phyloP scores from a whole-genome alignment of 1,140 invertebrate species.

The Pomacea maculata region DNA sequence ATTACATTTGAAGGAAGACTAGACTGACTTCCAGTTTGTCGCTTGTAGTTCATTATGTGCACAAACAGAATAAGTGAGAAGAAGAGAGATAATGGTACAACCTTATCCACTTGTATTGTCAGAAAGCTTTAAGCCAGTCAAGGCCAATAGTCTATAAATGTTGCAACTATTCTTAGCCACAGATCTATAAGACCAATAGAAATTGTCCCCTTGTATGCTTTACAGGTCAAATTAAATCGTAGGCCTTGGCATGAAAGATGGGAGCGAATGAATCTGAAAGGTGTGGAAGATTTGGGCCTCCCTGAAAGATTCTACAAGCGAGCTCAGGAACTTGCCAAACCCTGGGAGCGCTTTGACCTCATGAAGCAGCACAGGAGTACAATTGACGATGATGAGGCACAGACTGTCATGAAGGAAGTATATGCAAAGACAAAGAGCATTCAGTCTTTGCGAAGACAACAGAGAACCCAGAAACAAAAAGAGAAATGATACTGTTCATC shows the following conservation, averaged over 20 bases:
- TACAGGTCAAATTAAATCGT: constrained; percentile 81
- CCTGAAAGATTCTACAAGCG: constrained; percentile 72
- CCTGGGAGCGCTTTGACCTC: constrained; percentile 91
- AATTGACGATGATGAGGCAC: constrained; percentile 88
- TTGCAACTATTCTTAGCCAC: too few species aligned
- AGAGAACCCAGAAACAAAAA: constrained; percentile 11
- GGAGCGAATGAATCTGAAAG: constrained; percentile 83
- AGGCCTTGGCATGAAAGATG: constrained; percentile 86
- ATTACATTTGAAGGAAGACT: too few species aligned
- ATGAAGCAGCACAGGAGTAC: constrained; percentile 91
- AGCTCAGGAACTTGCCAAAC: constrained; percentile 69
- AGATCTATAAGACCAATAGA: background rate
- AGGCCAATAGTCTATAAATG: too few species aligned
- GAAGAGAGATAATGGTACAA: background rate
- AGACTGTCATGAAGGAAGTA: constrained; percentile 81
- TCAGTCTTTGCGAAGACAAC: background rate
- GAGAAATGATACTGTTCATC: constrained; percentile 4
- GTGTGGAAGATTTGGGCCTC: constrained; percentile 68
- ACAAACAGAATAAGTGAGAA: background rate
- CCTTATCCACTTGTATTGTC: background rate
- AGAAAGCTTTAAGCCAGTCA: background rate
- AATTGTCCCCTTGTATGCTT: constrained; percentile 18
- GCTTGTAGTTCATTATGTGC: too few species aligned
- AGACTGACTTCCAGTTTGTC: too few species aligned
- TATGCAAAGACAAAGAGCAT: constrained; percentile 23